Evolutionary conservation across 2,113 vertebrate species (phyloP).

Genomic region (Pardalotus punctatus): DNA sequence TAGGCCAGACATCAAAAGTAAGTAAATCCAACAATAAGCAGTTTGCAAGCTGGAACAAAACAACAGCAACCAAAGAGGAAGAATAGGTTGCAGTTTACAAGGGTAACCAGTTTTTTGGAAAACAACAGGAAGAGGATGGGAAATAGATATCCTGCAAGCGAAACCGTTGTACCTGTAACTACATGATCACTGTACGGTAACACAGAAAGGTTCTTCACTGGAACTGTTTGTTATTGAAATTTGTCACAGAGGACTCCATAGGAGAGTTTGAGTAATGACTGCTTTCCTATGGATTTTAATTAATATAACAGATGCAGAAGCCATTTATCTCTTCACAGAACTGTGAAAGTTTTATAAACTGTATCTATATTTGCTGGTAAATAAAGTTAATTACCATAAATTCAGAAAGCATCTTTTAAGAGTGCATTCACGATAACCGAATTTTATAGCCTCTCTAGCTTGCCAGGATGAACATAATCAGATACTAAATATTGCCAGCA

Average conservation of each 20-base stretch:
- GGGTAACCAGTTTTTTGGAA: neutral
- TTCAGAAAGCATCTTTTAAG: neutral
- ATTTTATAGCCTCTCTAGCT: neutral
- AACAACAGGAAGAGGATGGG: neutral
- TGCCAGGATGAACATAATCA: neutral
- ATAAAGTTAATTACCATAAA: neutral
- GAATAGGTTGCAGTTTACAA: neutral
- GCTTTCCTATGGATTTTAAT: neutral
- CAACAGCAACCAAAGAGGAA: neutral
- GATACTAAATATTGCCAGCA: neutral
- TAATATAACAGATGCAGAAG: neutral
- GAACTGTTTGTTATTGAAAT: neutral
- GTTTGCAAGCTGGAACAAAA: neutral
- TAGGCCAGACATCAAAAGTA: neutral
- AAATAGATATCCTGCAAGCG: neutral
- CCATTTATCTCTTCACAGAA: neutral
- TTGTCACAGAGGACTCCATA: neutral
- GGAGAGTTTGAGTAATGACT: neutral
- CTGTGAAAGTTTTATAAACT: neutral
- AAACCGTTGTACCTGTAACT: neutral
- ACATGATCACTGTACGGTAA: neutral
- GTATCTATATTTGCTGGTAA: neutral
- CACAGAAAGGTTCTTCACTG: neutral
- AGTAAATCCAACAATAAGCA: neutral
- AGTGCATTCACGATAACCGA: neutral